A percentile compares a stretch with the other conserved stretches of the same genome.
Evolutionary conservation across 1,140 invertebrate genomes (phyloP).

Genomic region (Sesamia nonagrioides): DNA sequence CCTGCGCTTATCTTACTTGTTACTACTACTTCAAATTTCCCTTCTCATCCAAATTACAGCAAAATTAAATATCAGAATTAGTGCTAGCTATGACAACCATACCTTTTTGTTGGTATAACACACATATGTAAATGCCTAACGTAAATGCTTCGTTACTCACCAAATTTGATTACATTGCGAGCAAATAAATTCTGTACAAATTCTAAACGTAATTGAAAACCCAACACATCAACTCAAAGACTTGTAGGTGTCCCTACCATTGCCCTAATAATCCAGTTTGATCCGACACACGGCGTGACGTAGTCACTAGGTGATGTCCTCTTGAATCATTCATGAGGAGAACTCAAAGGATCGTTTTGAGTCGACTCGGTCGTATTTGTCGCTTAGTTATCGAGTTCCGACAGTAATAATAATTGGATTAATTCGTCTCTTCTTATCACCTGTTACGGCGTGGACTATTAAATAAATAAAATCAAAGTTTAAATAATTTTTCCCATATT

Average conservation of each 20-base stretch:
- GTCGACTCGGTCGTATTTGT: conserved; percentile 29
- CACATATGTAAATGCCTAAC: not conserved
- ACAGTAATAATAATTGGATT: conserved; percentile 32
- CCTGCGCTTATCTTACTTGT: too few relatives aligned
- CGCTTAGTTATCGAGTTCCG: conserved; percentile 35
- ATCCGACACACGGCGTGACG: not conserved
- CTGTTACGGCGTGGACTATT: not conserved
- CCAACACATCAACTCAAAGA: conserved; percentile 17
- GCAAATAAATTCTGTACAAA: not conserved
- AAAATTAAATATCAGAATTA: too few relatives aligned
- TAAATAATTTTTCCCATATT: too few relatives aligned
- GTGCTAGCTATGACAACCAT: not conserved
- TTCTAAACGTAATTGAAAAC: conserved; percentile 19
- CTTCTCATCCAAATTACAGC: too few relatives aligned
- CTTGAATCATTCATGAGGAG: conserved; percentile 39
- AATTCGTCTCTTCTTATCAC: conserved; percentile 21
- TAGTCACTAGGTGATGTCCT: conserved; percentile 35
- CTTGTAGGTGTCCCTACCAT: conserved; percentile 7
- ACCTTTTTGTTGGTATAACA: not conserved
- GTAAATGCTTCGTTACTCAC: not conserved
- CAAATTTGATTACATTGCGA: not conserved
- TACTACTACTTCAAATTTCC: too few relatives aligned
- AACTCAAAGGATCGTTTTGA: conserved; percentile 14
- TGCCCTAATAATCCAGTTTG: conserved; percentile 41
- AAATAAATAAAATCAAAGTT: too few relatives aligned